phyloP scores from a whole-genome alignment of 2,888 invertebrate species.

The Polymixis lichenea region DNA sequence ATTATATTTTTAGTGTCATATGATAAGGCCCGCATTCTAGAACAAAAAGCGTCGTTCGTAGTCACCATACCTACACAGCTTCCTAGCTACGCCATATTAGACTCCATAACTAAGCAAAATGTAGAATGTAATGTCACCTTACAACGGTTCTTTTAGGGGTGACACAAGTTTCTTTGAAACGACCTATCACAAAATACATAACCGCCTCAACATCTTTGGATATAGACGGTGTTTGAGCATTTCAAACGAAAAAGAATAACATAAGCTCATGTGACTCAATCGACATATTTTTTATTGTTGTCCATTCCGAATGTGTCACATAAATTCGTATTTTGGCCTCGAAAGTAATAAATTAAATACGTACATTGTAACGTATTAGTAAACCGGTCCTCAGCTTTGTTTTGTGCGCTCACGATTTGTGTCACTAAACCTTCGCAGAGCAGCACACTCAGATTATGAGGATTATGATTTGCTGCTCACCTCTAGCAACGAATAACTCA shows the following conservation, averaged over 20 bases:
- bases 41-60: slow-evolving; percentile 16
- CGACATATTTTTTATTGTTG: slow-evolving; percentile 28
- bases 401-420: slow-evolving; percentile 57
- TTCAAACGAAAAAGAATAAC: slow-evolving; percentile 19
- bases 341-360: slow-evolving; percentile 39
- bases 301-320: slow-evolving; percentile 35
- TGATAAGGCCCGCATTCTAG: slow-evolving; percentile 37
- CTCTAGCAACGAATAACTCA: slow-evolving; percentile 60
- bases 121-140: not conserved
- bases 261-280: slow-evolving; percentile 24
- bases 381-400: slow-evolving; percentile 45
- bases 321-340: slow-evolving; percentile 23
- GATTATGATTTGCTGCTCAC: slow-evolving; percentile 67
- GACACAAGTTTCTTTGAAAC: slow-evolving; percentile 24
- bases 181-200: slow-evolving; percentile 1
- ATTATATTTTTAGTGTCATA: slow-evolving; percentile 8
- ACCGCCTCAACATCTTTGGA: not conserved
- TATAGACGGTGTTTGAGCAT: slow-evolving; percentile 2
- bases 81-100: not conserved
- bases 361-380: slow-evolving; percentile 42
- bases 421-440: slow-evolving; percentile 58
- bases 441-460: slow-evolving; percentile 62
- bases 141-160: not conserved
- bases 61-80: not conserved
- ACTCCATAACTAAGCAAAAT: not conserved